phyloP scores from a whole-genome alignment of 1,140 invertebrate genomes.

The Sycophila sp. region DNA sequence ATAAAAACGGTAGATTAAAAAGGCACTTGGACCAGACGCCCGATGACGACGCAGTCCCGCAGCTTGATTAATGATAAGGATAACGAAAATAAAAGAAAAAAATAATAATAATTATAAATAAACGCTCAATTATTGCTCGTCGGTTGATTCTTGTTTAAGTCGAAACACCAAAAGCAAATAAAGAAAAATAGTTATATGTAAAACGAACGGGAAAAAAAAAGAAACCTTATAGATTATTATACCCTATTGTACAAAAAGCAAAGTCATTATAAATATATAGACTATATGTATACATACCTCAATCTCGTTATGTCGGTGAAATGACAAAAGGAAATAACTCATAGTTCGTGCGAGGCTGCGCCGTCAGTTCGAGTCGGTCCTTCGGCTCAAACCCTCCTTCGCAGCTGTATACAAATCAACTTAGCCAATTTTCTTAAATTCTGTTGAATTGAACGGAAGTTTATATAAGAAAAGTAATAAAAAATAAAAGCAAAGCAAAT shows the following conservation, averaged over 20 bases:
- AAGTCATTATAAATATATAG: constrained; percentile 40
- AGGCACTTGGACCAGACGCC: constrained; percentile 24
- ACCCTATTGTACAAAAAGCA: constrained; percentile 48
- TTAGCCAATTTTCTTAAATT: constrained; percentile 25
- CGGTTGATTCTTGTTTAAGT: constrained; percentile 42
- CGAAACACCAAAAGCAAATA: constrained; percentile 16
- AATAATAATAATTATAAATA: too few relatives aligned
- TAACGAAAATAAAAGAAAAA: background rate
- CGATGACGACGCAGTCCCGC: constrained; percentile 17
- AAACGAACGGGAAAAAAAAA: constrained; percentile 16
- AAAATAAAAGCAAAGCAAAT: constrained; percentile 25
- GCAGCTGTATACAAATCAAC: constrained; percentile 11
- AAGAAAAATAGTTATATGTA: constrained; percentile 1
- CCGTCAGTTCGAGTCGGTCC: background rate
- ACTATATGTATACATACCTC: constrained; percentile 40
- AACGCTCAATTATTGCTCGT: constrained; percentile 46
- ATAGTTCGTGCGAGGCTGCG: background rate
- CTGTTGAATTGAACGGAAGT: constrained; percentile 5
- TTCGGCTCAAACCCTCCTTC: background rate
- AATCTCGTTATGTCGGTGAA: constrained; percentile 39
- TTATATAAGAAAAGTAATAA: background rate
- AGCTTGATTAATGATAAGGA: constrained; percentile 1
- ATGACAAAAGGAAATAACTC: background rate
- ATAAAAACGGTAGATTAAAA: constrained; percentile 38
- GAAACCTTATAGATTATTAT: constrained; percentile 17